Evolutionary conservation across 1,140 invertebrate genomes (phyloP), one percentile per base, ranked within the genome.

Genomic region (Rhizoglyphus robini): DNA sequence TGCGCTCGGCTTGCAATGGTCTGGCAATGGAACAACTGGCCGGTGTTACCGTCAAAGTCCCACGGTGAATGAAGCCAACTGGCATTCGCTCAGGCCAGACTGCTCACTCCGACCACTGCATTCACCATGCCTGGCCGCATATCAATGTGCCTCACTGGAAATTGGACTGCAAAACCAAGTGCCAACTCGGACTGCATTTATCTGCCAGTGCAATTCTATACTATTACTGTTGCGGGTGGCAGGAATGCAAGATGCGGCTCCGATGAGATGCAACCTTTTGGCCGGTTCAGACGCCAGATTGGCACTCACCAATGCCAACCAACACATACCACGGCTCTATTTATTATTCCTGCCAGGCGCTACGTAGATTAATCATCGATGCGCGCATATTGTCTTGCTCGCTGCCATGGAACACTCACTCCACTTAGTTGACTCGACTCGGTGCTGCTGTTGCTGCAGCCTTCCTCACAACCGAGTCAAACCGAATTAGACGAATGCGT

Each of bases 291-390:
- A 41, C 8, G 8, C 8, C 18, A 41, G 36, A 41, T 41, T 41
- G 36, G 36, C 36, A 41, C 36, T 11, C 36, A 41, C n/a, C n/a
- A n/a, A n/a, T n/a, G n/a, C n/a, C n/a, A n/a, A n/a, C n/a, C n/a
- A n/a, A n/a, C 36, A 41, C 36, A 41, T 41, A 41, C 36, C 36
- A 41, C 8, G 18, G 18, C 36, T 41, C 18, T 41, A 41, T 41
- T 41, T 41, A 41, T 41, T 8, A 41, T 41, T 41, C 36, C 18
- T 41, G 18, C 36, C 8, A 11, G 36, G 36, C 18, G 36, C 36
- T 54, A 54, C 23, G 51, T 32, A 54, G 51, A 54, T 54, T 54
- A 54, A 54, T 54, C 51, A 54, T 54, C 51, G 20, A 54, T 41
- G 36, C 18, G 36, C 18, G 8, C 51, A 54, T 54, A 54, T 54